Evolutionary conservation across 2,888 invertebrate genomes (phyloP), one percentile per base, ranked within the genome.

Genomic region (Eupithecia pulchellata): DNA sequence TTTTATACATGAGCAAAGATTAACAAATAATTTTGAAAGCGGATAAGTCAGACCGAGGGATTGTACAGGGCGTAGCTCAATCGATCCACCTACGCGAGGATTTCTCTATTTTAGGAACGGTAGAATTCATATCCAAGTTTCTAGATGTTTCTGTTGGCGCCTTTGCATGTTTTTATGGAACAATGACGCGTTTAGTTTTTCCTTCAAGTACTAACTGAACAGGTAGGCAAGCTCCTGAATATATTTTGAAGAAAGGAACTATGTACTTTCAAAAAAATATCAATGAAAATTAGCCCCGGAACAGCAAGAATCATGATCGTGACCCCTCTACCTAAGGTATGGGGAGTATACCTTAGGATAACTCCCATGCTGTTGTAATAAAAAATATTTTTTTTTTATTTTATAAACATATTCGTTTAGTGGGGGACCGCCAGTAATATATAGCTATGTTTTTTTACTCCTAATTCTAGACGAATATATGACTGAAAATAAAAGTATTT

Each of bases 21-120:
- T 55, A 55, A 13, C 36, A 27, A 34, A 57, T 34, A 29, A 29
- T 29, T 27, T 66, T 32, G 39, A 27, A 62, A 73, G 69, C 60
- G 47, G 52, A 64, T 17, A 69, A 65, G 67, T 64, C 66, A 64
- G 66, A 9, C 36, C 64, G 63, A 66, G 32, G n/a, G 62, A 72
- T 69, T 32, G 66, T 52, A 64, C 68, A 81, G 75, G 74, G 75
- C 77, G 82, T 77, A 81, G 84, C 86, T 84, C 83, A 85, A 89
- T 90, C 88, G 91, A 88, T 89, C 87, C 82, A 81, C 77, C 79
- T 77, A 30, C 77, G 76, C 76, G 76, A 78, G 80, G 82, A 82
- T 82, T 83, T 79, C 82, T 85, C 89, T 88, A 88, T 90, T 90
- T 91, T 87, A 87, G 82, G 87, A 85, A 86, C 89, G 89, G 89